Evolutionary conservation across 1,140 invertebrate genomes (phyloP).

Genomic region (Drosophila nebulosa): DNA sequence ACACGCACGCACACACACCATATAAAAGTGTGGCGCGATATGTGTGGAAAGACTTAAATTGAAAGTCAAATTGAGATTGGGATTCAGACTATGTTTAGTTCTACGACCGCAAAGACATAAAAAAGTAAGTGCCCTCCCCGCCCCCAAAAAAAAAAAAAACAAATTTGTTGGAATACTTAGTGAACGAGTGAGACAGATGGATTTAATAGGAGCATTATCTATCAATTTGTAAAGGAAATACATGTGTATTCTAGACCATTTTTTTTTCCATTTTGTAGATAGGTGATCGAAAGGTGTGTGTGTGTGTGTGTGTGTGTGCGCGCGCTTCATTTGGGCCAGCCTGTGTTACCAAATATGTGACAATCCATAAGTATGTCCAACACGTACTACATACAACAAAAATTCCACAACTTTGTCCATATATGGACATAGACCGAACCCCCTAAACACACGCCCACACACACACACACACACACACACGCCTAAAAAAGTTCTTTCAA

Average conservation of each 20-base stretch:
- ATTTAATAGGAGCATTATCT: constrained; percentile 3
- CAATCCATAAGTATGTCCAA: constrained; percentile 19
- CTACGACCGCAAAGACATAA: constrained; percentile 42
- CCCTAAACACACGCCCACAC: constrained; percentile 3
- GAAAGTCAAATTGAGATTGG: constrained; percentile 43
- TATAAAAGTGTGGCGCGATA: constrained; percentile 44
- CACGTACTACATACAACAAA: constrained; percentile 49
- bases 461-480: background rate
- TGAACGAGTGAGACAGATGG: background rate
- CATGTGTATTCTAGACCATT: constrained; percentile 13
- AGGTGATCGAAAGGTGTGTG: constrained; percentile 25
- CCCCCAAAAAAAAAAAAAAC: background rate
- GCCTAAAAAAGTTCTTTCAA: background rate
- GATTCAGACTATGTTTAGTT: constrained; percentile 72
- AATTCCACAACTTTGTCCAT: constrained; percentile 33
- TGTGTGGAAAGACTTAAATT: constrained; percentile 73
- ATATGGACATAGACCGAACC: no score
- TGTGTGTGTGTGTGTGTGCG: no score
- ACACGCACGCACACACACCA: constrained; percentile 25
- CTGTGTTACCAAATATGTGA: constrained; percentile 2
- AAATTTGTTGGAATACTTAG: background rate
- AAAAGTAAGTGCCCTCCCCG: constrained; percentile 49
- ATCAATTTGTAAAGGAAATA: constrained; percentile 16
- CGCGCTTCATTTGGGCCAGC: constrained; percentile 8
- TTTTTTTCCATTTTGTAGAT: background rate